Percentiles rank a stretch among this genome's conserved stretches.
These are phyloP conservation scores for Calliphora vicina DNA, from an alignment of 1,140 invertebrate genomes.

Conservation along the genomic window DNA sequence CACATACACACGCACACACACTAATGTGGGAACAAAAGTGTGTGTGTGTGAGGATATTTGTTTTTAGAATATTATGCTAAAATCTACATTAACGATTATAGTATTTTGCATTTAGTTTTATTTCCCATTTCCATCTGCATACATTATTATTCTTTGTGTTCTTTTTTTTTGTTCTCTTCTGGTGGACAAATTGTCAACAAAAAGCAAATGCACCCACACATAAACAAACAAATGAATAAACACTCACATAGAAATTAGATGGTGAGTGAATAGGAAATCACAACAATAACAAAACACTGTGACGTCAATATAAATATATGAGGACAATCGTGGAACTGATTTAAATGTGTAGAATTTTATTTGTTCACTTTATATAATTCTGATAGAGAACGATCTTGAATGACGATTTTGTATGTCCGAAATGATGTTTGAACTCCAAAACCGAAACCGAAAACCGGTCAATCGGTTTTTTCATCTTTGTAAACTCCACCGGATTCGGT, in stretches of 20 bases:
- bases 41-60: background rate
- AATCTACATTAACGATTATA: background rate
- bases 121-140: background rate
- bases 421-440: too few species aligned
- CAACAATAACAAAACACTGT: too few species aligned
- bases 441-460: too few species aligned
- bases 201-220: background rate
- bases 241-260: background rate
- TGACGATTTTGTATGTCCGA: too few species aligned
- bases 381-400: too few species aligned
- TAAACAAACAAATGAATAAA: background rate
- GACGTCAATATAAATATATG: too few species aligned
- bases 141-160: too few species aligned
- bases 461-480: too few species aligned
- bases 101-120: background rate
- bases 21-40: background rate
- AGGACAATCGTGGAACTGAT: too few species aligned
- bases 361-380: too few species aligned
- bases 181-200: background rate
- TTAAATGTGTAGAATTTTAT: too few species aligned
- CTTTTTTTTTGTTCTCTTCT: background rate
- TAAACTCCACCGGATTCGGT: too few species aligned
- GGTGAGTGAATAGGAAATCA: background rate
- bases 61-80: constrained; percentile 2
- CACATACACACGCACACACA: background rate